These are phyloP conservation scores for Engraulis encrasicolus DNA, from an alignment of 2,113 vertebrate genomes.

Conservation along the genomic window DNA sequence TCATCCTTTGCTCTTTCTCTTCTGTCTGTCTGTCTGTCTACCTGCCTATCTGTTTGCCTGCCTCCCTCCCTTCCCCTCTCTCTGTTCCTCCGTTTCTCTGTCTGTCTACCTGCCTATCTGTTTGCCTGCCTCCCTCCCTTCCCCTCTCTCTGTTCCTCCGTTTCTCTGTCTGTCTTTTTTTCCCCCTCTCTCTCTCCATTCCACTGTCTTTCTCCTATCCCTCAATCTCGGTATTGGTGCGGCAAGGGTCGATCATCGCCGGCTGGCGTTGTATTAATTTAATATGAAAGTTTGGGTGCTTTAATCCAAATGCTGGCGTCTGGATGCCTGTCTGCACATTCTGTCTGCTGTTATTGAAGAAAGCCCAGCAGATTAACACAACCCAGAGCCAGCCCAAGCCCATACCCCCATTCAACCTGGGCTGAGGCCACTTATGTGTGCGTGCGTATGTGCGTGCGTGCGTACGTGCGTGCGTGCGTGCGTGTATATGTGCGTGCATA, in stretches of 20 bases:
- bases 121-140: neutral
- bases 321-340: constrained; percentile 23
- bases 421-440: neutral
- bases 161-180: no score
- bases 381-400: no score
- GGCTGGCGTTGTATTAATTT: constrained; percentile 38
- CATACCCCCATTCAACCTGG: neutral
- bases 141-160: no score
- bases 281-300: constrained; percentile 25
- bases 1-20: neutral
- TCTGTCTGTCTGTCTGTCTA: neutral
- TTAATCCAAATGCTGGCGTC: constrained; percentile 42
- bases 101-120: no score
- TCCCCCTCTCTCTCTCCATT: neutral
- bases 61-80: neutral
- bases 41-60: no score
- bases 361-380: constrained; percentile 26
- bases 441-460: neutral
- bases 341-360: constrained; percentile 18
- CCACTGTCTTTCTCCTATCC: neutral
- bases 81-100: neutral
- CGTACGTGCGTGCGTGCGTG: neutral
- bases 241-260: neutral
- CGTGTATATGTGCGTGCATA: neutral
- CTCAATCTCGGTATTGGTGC: neutral